Percentiles rank a stretch among this genome's conserved stretches.
Evolutionary conservation across 2,888 invertebrate genomes (phyloP).

Genomic region (Acheta domesticus): DNA sequence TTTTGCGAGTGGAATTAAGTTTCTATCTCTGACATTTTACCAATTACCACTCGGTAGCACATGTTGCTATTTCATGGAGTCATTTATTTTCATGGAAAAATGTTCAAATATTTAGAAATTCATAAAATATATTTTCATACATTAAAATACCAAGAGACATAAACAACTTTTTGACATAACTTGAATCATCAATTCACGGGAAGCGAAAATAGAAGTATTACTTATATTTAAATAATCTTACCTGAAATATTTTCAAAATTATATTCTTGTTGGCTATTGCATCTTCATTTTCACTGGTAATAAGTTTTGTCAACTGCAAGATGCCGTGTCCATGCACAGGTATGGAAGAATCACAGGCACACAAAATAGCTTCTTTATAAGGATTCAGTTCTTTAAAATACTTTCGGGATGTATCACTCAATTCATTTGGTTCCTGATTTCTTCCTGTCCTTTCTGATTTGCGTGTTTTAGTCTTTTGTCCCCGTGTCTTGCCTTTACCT

Average conservation of each 20-base stretch:
- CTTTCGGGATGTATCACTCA: slow-evolving; percentile 36
- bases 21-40: no score
- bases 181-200: no score
- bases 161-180: no score
- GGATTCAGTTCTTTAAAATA: slow-evolving; percentile 39
- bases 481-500: not conserved
- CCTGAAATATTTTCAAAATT: slow-evolving; percentile 69
- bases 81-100: no score
- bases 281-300: slow-evolving; percentile 62
- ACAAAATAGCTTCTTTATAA: slow-evolving; percentile 61
- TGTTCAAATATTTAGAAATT: no score
- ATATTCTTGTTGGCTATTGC: slow-evolving; percentile 62
- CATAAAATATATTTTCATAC: no score
- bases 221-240: slow-evolving; percentile 44
- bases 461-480: not conserved
- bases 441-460: slow-evolving; percentile 24
- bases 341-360: slow-evolving; percentile 66
- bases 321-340: slow-evolving; percentile 82
- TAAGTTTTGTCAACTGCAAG: slow-evolving; percentile 66
- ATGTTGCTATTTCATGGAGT: no score
- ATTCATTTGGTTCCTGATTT: slow-evolving; percentile 24
- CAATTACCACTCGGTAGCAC: no score
- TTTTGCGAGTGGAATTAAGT: no score
- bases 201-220: not conserved
- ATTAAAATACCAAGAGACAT: no score